Evolutionary conservation across 2,797 vertebrate genomes (phyloP).

Genomic region (Sternotherus odoratus): DNA sequence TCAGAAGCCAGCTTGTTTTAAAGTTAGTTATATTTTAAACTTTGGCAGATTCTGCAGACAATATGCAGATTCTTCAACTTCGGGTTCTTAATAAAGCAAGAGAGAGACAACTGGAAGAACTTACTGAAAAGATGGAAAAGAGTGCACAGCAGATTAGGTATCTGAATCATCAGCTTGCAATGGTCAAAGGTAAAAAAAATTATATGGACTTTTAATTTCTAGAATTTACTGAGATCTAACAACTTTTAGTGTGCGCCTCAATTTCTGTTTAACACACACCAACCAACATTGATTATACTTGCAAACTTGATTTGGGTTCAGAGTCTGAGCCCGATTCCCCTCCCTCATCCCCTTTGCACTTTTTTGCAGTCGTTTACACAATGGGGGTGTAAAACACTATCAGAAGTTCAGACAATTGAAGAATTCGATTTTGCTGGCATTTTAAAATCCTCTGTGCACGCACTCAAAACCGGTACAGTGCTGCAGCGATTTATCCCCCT

Average conservation of each 20-base stretch:
- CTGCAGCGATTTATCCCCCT: not conserved
- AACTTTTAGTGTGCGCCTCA: not conserved
- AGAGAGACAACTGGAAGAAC: constrained; percentile 90
- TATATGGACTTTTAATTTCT: not conserved
- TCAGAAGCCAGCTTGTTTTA: not conserved
- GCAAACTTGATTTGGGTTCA: not conserved
- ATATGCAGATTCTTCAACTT: constrained; percentile 90
- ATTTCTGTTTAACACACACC: not conserved
- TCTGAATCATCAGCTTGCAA: constrained; percentile 92
- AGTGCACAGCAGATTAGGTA: constrained; percentile 90
- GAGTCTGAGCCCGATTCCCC: not conserved
- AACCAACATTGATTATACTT: not conserved
- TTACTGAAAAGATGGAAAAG: constrained; percentile 91
- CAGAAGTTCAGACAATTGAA: not conserved
- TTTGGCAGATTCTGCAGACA: constrained; percentile 85
- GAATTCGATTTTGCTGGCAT: not conserved
- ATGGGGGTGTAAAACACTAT: not conserved
- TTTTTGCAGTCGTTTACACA: not conserved
- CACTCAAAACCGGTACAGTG: not conserved
- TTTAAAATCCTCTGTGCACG: not conserved
- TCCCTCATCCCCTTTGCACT: not conserved
- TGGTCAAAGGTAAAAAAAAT: constrained; percentile 88
- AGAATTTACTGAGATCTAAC: not conserved
- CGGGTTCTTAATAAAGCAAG: constrained; percentile 93
- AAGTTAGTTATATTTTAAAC: constrained; percentile 13